phyloP scores from a whole-genome alignment of 2,113 vertebrate species.

The Gracilinanus agilis region DNA sequence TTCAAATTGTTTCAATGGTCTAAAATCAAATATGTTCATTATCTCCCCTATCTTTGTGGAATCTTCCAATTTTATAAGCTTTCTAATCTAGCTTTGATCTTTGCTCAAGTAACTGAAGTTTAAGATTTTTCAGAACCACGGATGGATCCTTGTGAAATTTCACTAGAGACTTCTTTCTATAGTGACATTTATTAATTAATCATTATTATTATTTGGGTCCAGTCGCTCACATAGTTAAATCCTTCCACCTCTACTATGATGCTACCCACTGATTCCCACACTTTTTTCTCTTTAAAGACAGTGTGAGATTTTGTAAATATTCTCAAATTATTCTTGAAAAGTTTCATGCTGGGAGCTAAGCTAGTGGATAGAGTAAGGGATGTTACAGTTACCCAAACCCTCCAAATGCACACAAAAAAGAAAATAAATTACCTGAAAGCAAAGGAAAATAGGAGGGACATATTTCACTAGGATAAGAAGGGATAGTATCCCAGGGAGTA shows the following conservation, averaged over 20 bases:
- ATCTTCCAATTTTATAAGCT: neutral
- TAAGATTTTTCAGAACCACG: neutral
- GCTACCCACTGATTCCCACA: neutral
- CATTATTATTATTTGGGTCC: neutral
- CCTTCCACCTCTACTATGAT: neutral
- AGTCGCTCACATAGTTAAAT: neutral
- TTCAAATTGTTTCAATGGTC: neutral
- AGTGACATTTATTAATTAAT: neutral
- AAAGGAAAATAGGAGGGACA: too few species aligned
- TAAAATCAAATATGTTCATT: neutral
- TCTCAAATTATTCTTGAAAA: neutral
- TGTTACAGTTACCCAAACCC: too few species aligned
- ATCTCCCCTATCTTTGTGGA: neutral
- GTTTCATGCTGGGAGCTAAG: too few species aligned
- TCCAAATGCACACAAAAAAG: too few species aligned
- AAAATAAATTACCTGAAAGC: too few species aligned
- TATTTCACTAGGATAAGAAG: too few species aligned
- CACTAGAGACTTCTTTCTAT: neutral
- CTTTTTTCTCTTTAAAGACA: neutral
- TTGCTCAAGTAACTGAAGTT: neutral
- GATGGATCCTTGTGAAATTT: neutral
- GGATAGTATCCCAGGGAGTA: too few species aligned
- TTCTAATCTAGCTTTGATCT: neutral
- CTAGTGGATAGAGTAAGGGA: too few species aligned
- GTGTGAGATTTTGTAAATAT: neutral